These are phyloP conservation scores for Ophiothrix spiculata DNA, from an alignment of 35 echinoderm and acorn worm genomes.

Conservation along the genomic window DNA sequence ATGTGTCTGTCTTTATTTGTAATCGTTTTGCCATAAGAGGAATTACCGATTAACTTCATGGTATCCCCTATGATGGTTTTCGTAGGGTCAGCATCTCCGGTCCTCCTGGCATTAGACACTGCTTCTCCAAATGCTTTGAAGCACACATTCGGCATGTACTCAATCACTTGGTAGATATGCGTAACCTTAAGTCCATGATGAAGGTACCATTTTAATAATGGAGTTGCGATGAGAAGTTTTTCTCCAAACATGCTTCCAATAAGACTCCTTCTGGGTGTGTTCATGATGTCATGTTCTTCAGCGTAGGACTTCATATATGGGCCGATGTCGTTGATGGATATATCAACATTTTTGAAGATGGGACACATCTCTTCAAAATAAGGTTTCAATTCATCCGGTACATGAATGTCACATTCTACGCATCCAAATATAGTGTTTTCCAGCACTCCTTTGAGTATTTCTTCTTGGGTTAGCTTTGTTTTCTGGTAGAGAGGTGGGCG, in stretches of 20 bases:
- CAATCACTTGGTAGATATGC: not conserved
- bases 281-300: not conserved
- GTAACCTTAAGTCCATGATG: not conserved
- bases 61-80: conserved; percentile 20
- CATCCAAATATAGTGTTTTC: not conserved
- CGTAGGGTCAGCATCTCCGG: conserved; percentile 1
- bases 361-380: conserved; percentile 21
- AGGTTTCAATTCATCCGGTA: conserved; percentile 2
- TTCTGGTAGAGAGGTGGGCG: not conserved
- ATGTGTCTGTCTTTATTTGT: not conserved
- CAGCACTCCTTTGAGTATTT: not conserved
- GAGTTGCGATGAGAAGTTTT: conserved; percentile 13
- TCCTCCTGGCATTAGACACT: not conserved
- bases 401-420: conserved; percentile 27
- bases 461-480: not conserved
- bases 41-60: conserved; percentile 28
- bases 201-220: conserved; percentile 15
- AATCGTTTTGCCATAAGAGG: conserved; percentile 29
- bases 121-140: conserved; percentile 15
- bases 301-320: not conserved
- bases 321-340: not conserved
- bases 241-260: conserved; percentile 34
- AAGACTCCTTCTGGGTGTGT: not conserved
- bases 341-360: conserved; percentile 8
- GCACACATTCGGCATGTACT: not conserved